Base-by-base conservation (phyloP, 2,888 invertebrate genomes). In the Idaea dimidiata region DNA sequence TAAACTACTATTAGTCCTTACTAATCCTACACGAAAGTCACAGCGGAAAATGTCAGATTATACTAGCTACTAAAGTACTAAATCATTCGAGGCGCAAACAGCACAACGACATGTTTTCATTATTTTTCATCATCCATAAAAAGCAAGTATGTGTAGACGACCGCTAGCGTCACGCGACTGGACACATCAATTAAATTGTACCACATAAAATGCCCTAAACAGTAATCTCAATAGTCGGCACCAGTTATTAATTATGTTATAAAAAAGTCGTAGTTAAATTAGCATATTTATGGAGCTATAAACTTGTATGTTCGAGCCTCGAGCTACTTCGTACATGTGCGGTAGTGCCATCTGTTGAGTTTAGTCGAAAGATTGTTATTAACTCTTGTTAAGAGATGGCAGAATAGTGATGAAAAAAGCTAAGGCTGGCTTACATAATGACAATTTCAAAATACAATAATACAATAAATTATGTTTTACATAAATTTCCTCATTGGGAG, bases 191-290 rank as follows among this genome's bases (percentile, higher is more conserved):
- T 89, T 89, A 89, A 88, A 89, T 85, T 82, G 87, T 86, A 82
- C 80, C 81, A 78, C 84, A 87, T 87, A 89, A 87, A 89, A 86
- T 84, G 83, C 80, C 81, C 83, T 87, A 89, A 91, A 90, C 89
- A 89, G 86, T 89, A 89, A 88, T 86, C 85, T 84, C 78, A 77
- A 77, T 79, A 75, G 79, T 71, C 78, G 61, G 77, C 82, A 86
- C 82, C 84, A 85, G 88, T 90, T 88, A 91, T 91, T 91, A 90
- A 91, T 91, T 91, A 90, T 87, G 89, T 88, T 89, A 89, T 91
- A 90, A 91, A 91, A 89, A 85, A 88, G 88, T 90, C 90, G 86
- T 88, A 83, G 82, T 82, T 81, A 83, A 86, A 91, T 91, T 89
- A 89, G 84, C 90, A 90, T 91, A 87, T 91, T 91, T 91, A 91